These are phyloP conservation scores for Poecilia gillii DNA, from an alignment of 2,797 vertebrate species.

Conservation along the genomic window DNA sequence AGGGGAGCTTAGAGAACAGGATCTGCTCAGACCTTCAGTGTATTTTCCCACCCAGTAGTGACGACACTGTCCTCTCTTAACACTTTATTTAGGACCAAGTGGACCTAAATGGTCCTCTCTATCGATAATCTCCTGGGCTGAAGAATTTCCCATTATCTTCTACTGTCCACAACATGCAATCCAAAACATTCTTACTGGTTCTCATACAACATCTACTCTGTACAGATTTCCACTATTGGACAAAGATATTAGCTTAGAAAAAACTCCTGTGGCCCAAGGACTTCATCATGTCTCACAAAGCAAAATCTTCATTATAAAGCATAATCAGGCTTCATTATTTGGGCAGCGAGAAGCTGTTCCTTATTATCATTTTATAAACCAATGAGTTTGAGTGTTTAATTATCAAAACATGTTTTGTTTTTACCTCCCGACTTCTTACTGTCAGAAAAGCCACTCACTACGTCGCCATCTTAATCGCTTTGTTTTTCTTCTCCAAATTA, in stretches of 20 bases:
- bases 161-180: not conserved
- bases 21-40: not conserved
- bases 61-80: not conserved
- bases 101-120: not conserved
- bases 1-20: not conserved
- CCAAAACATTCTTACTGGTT: not conserved
- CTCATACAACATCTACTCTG: not conserved
- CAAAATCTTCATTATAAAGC: not conserved
- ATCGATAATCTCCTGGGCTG: not conserved
- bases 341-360: not conserved
- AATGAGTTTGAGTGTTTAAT: not conserved
- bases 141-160: not conserved
- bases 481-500: not conserved
- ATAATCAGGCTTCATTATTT: not conserved
- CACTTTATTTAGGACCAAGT: not conserved
- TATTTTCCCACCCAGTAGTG: too few species aligned
- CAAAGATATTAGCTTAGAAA: not conserved
- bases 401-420: not conserved
- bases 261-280: not conserved
- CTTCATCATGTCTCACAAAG: not conserved
- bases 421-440: not conserved
- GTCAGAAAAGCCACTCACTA: not conserved
- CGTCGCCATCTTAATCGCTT: not conserved
- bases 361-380: not conserved
- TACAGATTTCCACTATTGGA: not conserved